Conservation (phyloP, 2,113 vertebrate species). For the Pelobates fuscus region DNA sequence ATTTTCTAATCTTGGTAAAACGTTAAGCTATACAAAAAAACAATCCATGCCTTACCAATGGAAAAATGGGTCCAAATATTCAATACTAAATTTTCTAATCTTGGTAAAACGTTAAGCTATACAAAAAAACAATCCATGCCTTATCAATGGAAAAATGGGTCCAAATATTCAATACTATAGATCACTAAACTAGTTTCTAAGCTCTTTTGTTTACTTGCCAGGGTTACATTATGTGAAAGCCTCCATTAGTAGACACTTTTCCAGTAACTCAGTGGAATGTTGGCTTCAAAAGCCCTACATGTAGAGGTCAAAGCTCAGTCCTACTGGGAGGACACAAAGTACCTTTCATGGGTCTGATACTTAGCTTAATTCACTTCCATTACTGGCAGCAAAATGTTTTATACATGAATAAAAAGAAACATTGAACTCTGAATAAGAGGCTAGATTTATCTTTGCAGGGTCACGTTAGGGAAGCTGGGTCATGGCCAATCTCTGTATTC, state of each 20-base stretch:
- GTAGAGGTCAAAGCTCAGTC: constrained; percentile 21
- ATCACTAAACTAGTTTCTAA: constrained; percentile 29
- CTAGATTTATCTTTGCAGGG: constrained; percentile 34
- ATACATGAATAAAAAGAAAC: constrained; percentile 10
- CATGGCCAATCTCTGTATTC: constrained; percentile 24
- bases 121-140: too few species aligned
- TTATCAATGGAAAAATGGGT: too few species aligned
- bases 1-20: too few species aligned
- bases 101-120: too few species aligned
- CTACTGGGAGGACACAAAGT: constrained; percentile 18
- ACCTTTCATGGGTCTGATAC: constrained; percentile 23
- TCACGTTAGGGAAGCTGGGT: constrained; percentile 17
- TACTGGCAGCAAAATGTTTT: constrained; percentile 32
- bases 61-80: too few species aligned
- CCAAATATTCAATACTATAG: constrained; percentile 24
- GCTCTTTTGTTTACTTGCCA: constrained; percentile 11
- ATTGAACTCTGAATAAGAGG: neutral
- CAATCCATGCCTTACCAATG: too few species aligned
- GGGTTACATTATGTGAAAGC: constrained; percentile 33
- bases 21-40: too few species aligned
- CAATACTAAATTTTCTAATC: too few species aligned
- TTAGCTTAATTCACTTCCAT: constrained; percentile 45
- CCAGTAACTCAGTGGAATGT: neutral
- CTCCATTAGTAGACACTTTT: constrained; percentile 36
- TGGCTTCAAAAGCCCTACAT: constrained; percentile 29